Evolutionary conservation across 2,888 invertebrate species (phyloP), one percentile per base, ranked within the genome.

Genomic region (Mythimna impura): DNA sequence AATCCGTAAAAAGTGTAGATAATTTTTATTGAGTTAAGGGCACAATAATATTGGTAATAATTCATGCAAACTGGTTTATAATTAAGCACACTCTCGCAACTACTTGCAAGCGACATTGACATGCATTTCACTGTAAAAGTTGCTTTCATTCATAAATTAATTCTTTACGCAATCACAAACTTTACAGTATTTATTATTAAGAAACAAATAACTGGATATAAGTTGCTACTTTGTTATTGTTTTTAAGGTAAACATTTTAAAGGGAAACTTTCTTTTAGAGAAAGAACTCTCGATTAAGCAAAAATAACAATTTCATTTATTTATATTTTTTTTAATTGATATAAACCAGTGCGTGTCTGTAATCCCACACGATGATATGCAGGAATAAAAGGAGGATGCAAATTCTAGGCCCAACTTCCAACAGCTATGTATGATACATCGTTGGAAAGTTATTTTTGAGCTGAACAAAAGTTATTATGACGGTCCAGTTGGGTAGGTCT

Each of bases 41-140:
- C 20, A 9, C 30, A 30, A 17, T 30, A 30, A 17, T 30, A 25
- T 55, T 40, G 8, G 4, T 60, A 22, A 22, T 40, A 30, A 67
- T n/a, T 43, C 25, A 64, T 7, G 0, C 3, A 40, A 76, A 57
- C 77, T 65, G 25, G 54, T 64, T 75, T 47, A 52, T 43, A 61
- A 68, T 34, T 52, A 66, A 61, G 25, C n/a, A 63, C 34, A 54
- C 54, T 34, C 47, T 47, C 20, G 47, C 47, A 20, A 17, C 43
- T 14, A 43, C 47, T 47, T 20, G 17, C 2, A n/a, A 17, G 40
- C 55, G 43, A 65, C 65, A 77, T 77, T 77, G 76, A 77, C 77
- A 71, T 20, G 17, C 40, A 77, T 71, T 25, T 43, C n/a, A 30
- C 36, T 60, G 20, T 76, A 58, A 64, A 76, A 76, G 76, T 75